phyloP scores from a whole-genome alignment of 1,140 invertebrate genomes.

The Drosophila willistoni region DNA sequence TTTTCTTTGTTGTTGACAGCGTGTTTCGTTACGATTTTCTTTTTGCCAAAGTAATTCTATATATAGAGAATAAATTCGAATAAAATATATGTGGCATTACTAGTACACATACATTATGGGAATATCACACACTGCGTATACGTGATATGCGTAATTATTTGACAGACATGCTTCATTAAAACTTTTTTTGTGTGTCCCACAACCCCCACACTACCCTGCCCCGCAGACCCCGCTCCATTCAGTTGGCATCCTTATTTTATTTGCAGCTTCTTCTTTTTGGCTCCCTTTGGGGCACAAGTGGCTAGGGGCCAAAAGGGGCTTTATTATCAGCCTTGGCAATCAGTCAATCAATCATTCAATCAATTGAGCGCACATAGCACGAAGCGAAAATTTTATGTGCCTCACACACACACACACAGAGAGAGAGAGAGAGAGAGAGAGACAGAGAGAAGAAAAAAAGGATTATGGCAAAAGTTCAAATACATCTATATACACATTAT shows the following conservation, averaged over 20 bases:
- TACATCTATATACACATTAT: slow-evolving; percentile 29
- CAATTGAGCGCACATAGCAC: slow-evolving; percentile 48
- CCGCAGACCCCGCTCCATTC: too few species aligned
- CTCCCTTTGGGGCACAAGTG: neutral
- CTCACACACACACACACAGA: neutral
- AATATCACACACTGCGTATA: slow-evolving; percentile 19
- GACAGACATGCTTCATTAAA: slow-evolving; percentile 47
- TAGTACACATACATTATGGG: neutral
- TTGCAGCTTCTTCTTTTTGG: neutral
- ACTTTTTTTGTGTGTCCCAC: slow-evolving; percentile 20
- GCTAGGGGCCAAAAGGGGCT: slow-evolving; percentile 12
- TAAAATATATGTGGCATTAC: neutral
- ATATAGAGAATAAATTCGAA: neutral
- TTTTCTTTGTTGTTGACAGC: neutral
- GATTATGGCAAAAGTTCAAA: slow-evolving; percentile 66
- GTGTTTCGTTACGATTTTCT: neutral
- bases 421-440: neutral
- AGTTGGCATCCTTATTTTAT: neutral
- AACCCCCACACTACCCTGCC: too few species aligned
- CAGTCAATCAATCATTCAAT: slow-evolving; percentile 70
- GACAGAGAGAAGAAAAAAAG: slow-evolving; percentile 35
- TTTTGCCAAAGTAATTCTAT: neutral
- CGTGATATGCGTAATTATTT: slow-evolving; percentile 51
- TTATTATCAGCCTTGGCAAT: slow-evolving; percentile 43
- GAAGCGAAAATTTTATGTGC: slow-evolving; percentile 34